Evolutionary conservation across 1,140 invertebrate species (phyloP), one percentile per base, ranked within the genome.

Genomic region (Drosophila simulans): DNA sequence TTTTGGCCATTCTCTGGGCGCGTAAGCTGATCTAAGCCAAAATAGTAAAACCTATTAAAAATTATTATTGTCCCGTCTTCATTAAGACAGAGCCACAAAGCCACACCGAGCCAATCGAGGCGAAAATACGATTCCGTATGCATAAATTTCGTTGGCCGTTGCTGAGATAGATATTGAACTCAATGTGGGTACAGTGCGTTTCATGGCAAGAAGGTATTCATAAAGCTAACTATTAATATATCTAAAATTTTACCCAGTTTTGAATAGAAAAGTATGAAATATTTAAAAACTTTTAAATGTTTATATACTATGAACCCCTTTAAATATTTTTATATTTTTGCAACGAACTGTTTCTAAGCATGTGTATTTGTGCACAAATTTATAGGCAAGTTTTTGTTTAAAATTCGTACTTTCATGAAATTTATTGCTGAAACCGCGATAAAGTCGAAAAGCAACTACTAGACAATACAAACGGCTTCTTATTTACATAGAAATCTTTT

Each of bases 11-110:
- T 39, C 66, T 70, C 63, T 54, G 35, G 51, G 42, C 54, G 42
- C 48, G 35, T 51, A 64, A 58, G 74, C 74, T 78, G 51, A 79
- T 75, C 57, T 84, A 51, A 63, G 56, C 74, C 66, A 77, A 69
- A 71, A 80, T 80, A 84, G 81, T 85, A 66, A 76, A 74, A 80
- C 76, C 80, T 62, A 88, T 89, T 84, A 89, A 86, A 86, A 88
- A 72, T 83, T 66, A 86, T 86, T 86, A 88, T 86, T 86, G 71
- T 77, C 70, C 74, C 78, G 75, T 76, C 83, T 79, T 86, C 75
- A 88, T 82, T 82, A 88, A 69, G 54, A 27, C 45, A 53, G 25
- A 63, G 45, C 58, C 71, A 74, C 71, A 74, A 73, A 73, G 70
- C 57, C 56, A 53, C 57, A 53, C 55, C 49, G 51, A 39, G 51